These are phyloP conservation scores for Eciton burchellii DNA, from an alignment of 1,140 invertebrate species.

Conservation along the genomic window DNA sequence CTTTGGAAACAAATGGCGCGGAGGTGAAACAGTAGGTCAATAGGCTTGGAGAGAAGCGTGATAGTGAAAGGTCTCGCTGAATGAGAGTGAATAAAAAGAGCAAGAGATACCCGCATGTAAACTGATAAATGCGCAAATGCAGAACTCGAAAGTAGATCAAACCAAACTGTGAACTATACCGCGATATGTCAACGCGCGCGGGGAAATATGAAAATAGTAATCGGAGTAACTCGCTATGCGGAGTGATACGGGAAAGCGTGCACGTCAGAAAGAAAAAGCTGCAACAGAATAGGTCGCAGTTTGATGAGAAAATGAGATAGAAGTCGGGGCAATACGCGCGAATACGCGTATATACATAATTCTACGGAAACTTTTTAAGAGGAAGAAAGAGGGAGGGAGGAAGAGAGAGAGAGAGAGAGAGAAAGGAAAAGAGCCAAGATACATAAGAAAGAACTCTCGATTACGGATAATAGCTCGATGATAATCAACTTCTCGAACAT, in stretches of 20 bases:
- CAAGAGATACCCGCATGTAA: not conserved
- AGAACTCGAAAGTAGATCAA: not conserved
- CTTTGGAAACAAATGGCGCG: not conserved
- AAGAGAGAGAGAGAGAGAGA: too few species aligned
- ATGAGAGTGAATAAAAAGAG: not conserved
- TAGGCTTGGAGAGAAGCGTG: not conserved
- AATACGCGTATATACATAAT: conserved; percentile 2
- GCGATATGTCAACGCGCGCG: not conserved
- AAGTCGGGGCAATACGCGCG: not conserved
- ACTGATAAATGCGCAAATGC: not conserved
- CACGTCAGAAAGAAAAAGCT: not conserved
- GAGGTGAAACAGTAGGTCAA: not conserved
- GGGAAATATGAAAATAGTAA: not conserved
- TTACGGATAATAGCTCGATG: not conserved
- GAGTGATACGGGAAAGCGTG: not conserved
- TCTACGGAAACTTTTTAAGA: not conserved
- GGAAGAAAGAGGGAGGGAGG: too few species aligned
- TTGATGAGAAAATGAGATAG: not conserved
- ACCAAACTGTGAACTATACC: not conserved
- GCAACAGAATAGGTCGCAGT: too few species aligned
- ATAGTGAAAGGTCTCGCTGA: not conserved
- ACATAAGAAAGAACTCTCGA: not conserved
- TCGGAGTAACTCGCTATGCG: not conserved
- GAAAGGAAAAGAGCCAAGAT: too few species aligned
- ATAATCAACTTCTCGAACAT: not conserved